Evolutionary conservation across 1,140 invertebrate species (phyloP).

Genomic region (Trichogramma pretiosum): DNA sequence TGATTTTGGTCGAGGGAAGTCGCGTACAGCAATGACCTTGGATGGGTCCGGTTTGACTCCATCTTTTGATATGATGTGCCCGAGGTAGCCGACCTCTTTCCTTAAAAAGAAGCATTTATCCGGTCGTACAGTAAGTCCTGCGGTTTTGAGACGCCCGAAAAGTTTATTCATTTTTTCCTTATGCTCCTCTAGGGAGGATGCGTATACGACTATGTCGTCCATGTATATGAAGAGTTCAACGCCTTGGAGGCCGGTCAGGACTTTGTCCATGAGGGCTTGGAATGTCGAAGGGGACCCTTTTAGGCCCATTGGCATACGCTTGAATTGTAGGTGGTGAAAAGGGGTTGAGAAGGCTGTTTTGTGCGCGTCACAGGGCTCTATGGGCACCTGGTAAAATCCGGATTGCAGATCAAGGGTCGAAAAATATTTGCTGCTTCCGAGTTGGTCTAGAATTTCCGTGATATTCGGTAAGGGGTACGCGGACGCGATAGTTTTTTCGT

Average conservation of each 20-base stretch:
- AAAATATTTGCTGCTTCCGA: no score
- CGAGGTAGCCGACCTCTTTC: slow-evolving; percentile 1
- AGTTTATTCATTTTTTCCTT: no score
- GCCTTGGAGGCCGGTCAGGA: no score
- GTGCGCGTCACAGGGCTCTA: neutral
- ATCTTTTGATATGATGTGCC: slow-evolving; percentile 6
- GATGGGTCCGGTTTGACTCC: slow-evolving; percentile 3
- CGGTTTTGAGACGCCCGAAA: no score
- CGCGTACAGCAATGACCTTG: neutral
- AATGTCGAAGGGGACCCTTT: neutral
- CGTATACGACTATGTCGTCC: slow-evolving; percentile 35
- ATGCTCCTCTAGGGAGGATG: slow-evolving; percentile 24
- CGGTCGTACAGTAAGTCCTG: slow-evolving; percentile 4
- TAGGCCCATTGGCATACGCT: no score
- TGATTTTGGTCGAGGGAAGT: neutral
- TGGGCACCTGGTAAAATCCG: slow-evolving; percentile 16
- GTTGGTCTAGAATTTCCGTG: no score
- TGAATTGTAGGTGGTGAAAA: slow-evolving; percentile 31
- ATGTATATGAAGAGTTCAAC: no score
- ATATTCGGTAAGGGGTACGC: no score
- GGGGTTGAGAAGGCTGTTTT: slow-evolving; percentile 33
- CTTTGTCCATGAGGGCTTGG: no score
- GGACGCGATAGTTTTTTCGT: no score
- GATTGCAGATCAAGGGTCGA: neutral
- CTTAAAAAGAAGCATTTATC: slow-evolving; percentile 13